Evolutionary conservation across 2,113 vertebrate genomes (phyloP).

Genomic region (Orcinus orca): DNA sequence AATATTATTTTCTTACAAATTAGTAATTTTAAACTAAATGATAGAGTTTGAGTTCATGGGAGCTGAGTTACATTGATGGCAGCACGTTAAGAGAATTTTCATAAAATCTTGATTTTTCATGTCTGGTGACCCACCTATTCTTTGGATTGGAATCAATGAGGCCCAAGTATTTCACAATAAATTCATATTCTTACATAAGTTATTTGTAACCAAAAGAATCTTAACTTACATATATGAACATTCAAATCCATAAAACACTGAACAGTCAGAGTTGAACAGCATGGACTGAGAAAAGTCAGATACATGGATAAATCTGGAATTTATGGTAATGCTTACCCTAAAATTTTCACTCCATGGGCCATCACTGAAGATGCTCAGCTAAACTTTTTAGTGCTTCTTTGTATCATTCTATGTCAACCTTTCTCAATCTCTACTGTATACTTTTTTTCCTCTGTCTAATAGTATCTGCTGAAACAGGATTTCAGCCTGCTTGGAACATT

Average conservation of each 20-base stretch:
- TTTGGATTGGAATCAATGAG: background rate
- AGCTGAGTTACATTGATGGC: background rate
- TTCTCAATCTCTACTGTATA: background rate
- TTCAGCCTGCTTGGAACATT: background rate
- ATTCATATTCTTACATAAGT: background rate
- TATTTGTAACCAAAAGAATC: background rate
- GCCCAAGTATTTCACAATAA: background rate
- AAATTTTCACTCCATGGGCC: background rate
- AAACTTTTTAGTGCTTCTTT: background rate
- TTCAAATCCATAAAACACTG: background rate
- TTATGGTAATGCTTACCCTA: background rate
- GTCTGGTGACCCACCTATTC: background rate
- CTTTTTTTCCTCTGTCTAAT: background rate
- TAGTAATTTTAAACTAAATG: background rate
- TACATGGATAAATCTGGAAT: background rate
- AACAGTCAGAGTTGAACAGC: background rate
- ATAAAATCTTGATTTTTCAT: background rate
- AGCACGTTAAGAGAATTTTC: background rate
- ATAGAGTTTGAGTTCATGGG: background rate
- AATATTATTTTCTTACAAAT: background rate
- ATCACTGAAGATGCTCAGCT: background rate
- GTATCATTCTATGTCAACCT: background rate
- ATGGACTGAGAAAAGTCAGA: background rate
- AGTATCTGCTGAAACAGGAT: background rate
- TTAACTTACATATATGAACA: background rate